A percentile compares a stretch with the other conserved stretches of the same genome.
phyloP scores from a whole-genome alignment of 2,888 invertebrate genomes.

The Lomographa bimaculata region DNA sequence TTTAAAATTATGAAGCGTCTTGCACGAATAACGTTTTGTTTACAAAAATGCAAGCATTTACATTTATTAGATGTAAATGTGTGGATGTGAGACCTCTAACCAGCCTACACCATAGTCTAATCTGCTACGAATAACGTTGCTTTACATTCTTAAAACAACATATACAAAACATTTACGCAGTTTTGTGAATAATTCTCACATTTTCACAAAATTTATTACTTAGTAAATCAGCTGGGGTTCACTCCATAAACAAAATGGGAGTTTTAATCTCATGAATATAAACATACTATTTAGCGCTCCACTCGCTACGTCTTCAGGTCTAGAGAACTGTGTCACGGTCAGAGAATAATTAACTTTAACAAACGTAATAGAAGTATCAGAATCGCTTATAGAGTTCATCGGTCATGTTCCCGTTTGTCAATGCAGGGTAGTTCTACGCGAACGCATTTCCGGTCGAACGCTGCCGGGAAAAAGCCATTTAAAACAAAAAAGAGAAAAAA shows the following conservation, averaged over 20 bases:
- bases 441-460: conserved; percentile 82
- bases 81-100: conserved; percentile 3
- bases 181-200: conserved; percentile 57
- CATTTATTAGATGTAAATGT: conserved; percentile 8
- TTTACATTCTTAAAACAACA: conserved; percentile 28
- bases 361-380: conserved; percentile 52
- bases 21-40: conserved; percentile 1
- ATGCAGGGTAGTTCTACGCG: conserved; percentile 75
- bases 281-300: conserved; percentile 82
- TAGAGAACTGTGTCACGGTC: conserved; percentile 45
- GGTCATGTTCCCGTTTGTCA: conserved; percentile 63
- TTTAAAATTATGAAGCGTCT: background rate
- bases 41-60: conserved; percentile 2
- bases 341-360: conserved; percentile 55
- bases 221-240: conserved; percentile 77
- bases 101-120: conserved; percentile 4
- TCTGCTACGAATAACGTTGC: conserved; percentile 21
- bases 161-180: conserved; percentile 43
- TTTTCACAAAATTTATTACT: conserved; percentile 75
- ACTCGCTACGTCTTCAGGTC: conserved; percentile 60
- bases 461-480: conserved; percentile 83
- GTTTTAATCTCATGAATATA: conserved; percentile 80
- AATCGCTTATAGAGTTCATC: conserved; percentile 60
- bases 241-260: conserved; percentile 79
- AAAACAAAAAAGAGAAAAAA: conserved; percentile 81